phyloP scores from a whole-genome alignment of 2,113 vertebrate genomes.

The Pyrgilauda ruficollis region DNA sequence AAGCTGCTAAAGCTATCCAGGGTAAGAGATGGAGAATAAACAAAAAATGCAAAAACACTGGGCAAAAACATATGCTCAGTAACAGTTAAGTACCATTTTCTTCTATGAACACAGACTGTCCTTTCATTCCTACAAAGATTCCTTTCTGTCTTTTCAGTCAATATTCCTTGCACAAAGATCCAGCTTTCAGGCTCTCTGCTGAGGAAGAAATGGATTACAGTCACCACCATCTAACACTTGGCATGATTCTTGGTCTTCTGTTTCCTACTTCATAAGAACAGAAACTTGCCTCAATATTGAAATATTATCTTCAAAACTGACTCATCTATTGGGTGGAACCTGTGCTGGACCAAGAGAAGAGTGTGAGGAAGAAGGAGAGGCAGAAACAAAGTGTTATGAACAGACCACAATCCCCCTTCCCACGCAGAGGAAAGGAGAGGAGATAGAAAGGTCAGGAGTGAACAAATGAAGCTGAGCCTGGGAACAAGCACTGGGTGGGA shows the following conservation, averaged over 20 bases:
- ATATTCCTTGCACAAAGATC: neutral
- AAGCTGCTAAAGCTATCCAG: neutral
- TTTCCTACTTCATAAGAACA: neutral
- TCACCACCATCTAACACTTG: neutral
- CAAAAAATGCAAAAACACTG: neutral
- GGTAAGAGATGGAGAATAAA: neutral
- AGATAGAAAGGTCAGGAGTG: neutral
- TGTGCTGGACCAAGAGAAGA: neutral
- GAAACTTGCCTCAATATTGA: neutral
- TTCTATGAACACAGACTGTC: neutral
- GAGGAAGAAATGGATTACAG: neutral
- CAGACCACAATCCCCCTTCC: neutral
- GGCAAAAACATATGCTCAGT: neutral
- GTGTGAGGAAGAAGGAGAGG: neutral
- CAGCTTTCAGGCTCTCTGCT: neutral
- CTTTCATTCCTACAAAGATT: neutral
- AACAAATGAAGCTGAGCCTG: neutral
- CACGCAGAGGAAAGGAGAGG: accelerated
- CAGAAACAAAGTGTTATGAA: neutral
- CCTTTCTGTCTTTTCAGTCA: neutral
- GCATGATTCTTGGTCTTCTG: neutral
- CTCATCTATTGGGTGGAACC: neutral
- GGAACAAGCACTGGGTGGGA: neutral
- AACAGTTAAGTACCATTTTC: neutral
- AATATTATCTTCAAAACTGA: neutral